Evolutionary conservation across 2,113 vertebrate species (phyloP), one percentile per base, ranked within the genome.

Genomic region (Phoenicopterus ruber): DNA sequence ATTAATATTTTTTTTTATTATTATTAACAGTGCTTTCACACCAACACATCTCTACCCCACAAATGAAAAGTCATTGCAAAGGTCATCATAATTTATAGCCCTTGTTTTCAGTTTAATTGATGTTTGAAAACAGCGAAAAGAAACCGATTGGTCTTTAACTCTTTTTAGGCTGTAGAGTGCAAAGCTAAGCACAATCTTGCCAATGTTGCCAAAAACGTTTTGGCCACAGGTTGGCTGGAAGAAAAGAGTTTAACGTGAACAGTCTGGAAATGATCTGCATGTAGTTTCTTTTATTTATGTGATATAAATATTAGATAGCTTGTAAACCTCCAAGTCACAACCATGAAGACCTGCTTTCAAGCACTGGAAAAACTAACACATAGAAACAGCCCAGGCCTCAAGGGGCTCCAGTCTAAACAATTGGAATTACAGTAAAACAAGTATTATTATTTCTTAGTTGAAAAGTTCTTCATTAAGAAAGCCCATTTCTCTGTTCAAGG

Each of bases 61-160:
- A 95, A 93, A 91, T 62, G 58, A 80, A 89, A 91, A 97, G 59
- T 94, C 86, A 95, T 88, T 86, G 52, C 76, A 94, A 96, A 97
- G 66, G 93, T 89, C 89, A 76, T 44, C 29, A 86, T 83, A 72
- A 80, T 87, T 82, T 85, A 82, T 36, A 96, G 69, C 19, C 46
- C 80, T 93, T 84, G 34, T 91, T 97, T 97, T 94, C 73, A 76
- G 52, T 71, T 86, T 97, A 94, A 94, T 31, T 87, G 77, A 93
- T 86, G n/a, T 93, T 72, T 88, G 76, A 86, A 96, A 96, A 94
- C 32, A 91, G 18, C 40, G 55, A 79, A 82, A 82, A 95, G 47
- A 89, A 92, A 88, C 57, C 38, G 76, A 58, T 25, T 50, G 44
- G 34, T 32, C 17, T 76, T 86, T 79, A 88, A 83, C 42, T 80